These are phyloP conservation scores for Xestia ashworthii DNA, from an alignment of 2,888 invertebrate species.

Conservation along the genomic window DNA sequence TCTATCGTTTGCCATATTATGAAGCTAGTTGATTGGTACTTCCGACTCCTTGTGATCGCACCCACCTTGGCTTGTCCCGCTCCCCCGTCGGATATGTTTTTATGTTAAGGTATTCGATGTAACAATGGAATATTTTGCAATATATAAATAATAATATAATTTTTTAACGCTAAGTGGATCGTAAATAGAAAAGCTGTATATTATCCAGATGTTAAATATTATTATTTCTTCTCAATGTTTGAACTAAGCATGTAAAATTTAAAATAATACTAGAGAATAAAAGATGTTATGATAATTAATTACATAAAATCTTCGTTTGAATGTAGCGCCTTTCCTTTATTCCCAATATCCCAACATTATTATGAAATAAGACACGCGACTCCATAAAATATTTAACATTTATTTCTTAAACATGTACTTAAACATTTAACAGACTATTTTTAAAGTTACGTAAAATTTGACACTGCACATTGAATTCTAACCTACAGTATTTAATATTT, in stretches of 20 bases:
- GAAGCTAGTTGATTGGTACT: slow-evolving; percentile 71
- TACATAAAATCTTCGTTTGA: slow-evolving; percentile 89
- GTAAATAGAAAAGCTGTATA: slow-evolving; percentile 86
- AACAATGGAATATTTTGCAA: slow-evolving; percentile 90
- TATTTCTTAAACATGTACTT: slow-evolving; percentile 72
- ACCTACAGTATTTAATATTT: slow-evolving; percentile 36
- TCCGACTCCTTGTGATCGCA: slow-evolving; percentile 72
- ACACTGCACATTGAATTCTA: slow-evolving; percentile 67
- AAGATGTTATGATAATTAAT: slow-evolving; percentile 91
- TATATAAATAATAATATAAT: slow-evolving; percentile 83
- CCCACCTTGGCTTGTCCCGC: slow-evolving; percentile 77
- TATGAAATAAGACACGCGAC: slow-evolving; percentile 51
- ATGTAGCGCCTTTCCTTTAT: slow-evolving; percentile 79
- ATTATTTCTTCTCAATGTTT: slow-evolving; percentile 90
- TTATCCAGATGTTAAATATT: slow-evolving; percentile 91
- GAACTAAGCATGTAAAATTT: slow-evolving; percentile 91
- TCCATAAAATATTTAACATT: slow-evolving; percentile 74
- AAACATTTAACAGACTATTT: slow-evolving; percentile 64
- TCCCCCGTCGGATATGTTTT: slow-evolving; percentile 69
- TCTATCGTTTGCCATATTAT: slow-evolving; percentile 83
- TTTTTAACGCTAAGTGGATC: slow-evolving; percentile 87
- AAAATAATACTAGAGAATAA: slow-evolving; percentile 91
- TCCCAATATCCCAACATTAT: slow-evolving; percentile 1
- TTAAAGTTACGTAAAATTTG: slow-evolving; percentile 71
- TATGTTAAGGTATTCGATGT: slow-evolving; percentile 81